Evolutionary conservation across 2,113 vertebrate species (phyloP).

Genomic region (Rhinoptilus africanus): DNA sequence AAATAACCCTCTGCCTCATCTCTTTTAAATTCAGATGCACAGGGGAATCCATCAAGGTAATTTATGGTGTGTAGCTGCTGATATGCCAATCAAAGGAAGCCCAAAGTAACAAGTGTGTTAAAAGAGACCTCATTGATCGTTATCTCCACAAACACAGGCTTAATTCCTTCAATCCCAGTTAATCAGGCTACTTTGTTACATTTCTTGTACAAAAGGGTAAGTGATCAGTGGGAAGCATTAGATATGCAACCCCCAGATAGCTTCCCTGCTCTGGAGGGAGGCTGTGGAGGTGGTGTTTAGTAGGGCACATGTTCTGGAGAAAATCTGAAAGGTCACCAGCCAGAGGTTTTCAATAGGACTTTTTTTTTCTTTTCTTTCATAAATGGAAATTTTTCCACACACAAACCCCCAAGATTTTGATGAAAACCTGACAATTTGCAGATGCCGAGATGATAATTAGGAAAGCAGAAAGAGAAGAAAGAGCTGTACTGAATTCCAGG

Average conservation of each 20-base stretch:
- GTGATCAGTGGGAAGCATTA: not conserved
- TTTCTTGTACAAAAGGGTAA: not conserved
- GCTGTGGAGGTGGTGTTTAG: not conserved
- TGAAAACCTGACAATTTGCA: constrained; percentile 10
- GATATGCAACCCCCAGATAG: not conserved
- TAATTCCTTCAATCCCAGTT: constrained; percentile 43
- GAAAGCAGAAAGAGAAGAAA: not conserved
- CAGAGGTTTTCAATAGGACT: not conserved
- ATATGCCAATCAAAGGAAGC: constrained; percentile 53
- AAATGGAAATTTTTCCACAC: not conserved
- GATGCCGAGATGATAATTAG: not conserved
- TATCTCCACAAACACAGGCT: constrained; percentile 12
- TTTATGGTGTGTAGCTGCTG: constrained; percentile 38
- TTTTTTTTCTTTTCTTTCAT: not conserved
- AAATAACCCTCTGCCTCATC: constrained; percentile 18
- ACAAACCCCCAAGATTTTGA: not conserved
- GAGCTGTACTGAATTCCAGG: not conserved
- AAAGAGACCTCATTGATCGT: constrained; percentile 33
- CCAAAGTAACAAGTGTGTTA: constrained; percentile 26
- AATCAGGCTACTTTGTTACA: constrained; percentile 7
- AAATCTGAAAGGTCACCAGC: not conserved
- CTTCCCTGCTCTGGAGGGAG: not conserved
- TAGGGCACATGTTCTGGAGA: not conserved
- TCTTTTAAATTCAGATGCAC: constrained; percentile 47
- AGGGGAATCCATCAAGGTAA: constrained; percentile 51